Base-by-base conservation (phyloP, 2,888 invertebrate species). In the Rosalia funebris region DNA sequence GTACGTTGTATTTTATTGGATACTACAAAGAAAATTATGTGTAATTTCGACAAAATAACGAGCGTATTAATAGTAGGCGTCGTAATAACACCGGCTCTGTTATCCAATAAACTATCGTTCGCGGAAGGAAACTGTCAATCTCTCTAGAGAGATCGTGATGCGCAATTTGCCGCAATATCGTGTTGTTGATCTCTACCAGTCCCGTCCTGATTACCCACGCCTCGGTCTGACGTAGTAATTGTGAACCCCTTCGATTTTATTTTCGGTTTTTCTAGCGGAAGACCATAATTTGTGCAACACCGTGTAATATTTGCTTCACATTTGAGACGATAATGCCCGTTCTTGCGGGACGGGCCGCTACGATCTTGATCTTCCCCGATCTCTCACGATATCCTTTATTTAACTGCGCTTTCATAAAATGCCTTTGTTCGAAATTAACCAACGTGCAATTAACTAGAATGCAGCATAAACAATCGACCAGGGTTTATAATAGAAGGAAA, bases 61-160 rank as follows among this genome's bases (percentile, higher is more conserved):
- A 61, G 50, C 41, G 42, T 58, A 69, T 63, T 57, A 65, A 69
- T 69, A 65, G 71, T 67, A 65, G 71, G 69, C 69, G 69, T 65
- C 63, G 57, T 57, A 62, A 34, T 54, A 39, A 57, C 45, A 48
- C 42, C 61, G 34, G 61, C 65, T 57, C 59, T 61, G 66, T 62
- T 66, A 63, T 67, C 68, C 69, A 66, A 68, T 70, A 54, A 61
- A 53, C 47, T 54, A 66, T 57, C 60, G 59, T 60, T 71, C 69
- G 72, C 77, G 79, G 79, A 79, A 79, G 79, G 79, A 79, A 79
- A 70, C 76, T 75, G 78, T 77, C 77, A 76, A 75, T 79, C 76
- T 66, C 67, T 62, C 48, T 47, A 60, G 60, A 65, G 68, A 67
- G 71, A 71, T 71, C 70, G 70, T 71, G 75, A 76, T 75, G 74